phyloP scores from a whole-genome alignment of 2,888 invertebrate genomes.

The Sarcophaga variegata region DNA sequence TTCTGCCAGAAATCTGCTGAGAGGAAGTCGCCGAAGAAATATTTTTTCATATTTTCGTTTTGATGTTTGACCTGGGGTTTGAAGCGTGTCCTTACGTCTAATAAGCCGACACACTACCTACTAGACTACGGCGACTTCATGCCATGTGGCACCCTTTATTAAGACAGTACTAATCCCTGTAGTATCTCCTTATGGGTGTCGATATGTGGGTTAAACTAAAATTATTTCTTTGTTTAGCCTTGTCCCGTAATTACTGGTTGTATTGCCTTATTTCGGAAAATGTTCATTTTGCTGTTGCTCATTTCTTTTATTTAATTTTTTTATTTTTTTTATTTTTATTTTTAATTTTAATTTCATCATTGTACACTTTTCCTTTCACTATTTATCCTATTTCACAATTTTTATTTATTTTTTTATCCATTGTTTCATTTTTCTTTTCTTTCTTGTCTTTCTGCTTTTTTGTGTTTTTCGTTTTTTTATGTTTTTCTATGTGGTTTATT shows the following conservation, averaged over 20 bases:
- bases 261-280: not conserved
- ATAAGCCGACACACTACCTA: no score
- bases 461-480: not conserved
- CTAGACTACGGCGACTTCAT: no score
- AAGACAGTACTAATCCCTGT: no score
- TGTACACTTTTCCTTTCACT: constrained; percentile 7
- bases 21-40: no score
- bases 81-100: no score
- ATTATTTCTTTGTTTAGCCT: not conserved
- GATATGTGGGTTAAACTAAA: constrained; percentile 22
- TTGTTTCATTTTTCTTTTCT: constrained; percentile 11
- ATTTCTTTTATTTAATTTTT: constrained; percentile 4
- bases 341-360: not conserved
- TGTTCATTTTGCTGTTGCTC: constrained; percentile 8
- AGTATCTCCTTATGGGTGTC: not conserved
- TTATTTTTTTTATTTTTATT: not conserved
- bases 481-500: constrained; percentile 55
- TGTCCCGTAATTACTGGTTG: not conserved
- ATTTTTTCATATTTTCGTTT: no score
- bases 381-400: not conserved
- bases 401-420: constrained; percentile 18
- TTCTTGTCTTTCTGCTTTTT: not conserved
- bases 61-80: no score
- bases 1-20: no score
- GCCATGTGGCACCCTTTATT: no score